Evolutionary conservation across 2,888 invertebrate species (phyloP), one percentile per base, ranked within the genome.

Genomic region (Baccha elongata): DNA sequence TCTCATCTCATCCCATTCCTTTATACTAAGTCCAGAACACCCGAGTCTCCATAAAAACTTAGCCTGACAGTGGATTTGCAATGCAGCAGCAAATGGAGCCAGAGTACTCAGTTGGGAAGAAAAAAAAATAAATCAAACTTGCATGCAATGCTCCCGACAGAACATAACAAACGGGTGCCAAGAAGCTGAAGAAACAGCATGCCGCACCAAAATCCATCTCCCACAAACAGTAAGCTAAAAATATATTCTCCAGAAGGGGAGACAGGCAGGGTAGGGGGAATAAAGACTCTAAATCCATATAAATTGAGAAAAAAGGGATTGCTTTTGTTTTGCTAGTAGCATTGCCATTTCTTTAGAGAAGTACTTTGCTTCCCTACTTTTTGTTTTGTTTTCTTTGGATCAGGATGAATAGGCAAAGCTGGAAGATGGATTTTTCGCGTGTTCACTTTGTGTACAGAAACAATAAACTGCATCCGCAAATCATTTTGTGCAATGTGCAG

Each of bases 381-480:
- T 44, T 44, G 26, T 60, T 42, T 23, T 7, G 35, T 53, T 53
- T 21, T 6, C 6, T 7, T 17, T 60, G 60, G 29, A 60, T 26
- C 29, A 26, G 42, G 15, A 42, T 40, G 29, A 29, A 60, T 60
- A 44, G 60, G 29, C 29, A 0, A 32, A 60, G 29, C 40, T 44
- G 60, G 15, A 23, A 71, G 62, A 72, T 78, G 65, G 52, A 52
- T 65, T 71, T 80, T 80, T 80, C 75, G 78, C 72, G 78, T 78
- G 78, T 40, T 46, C 58, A 37, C 55, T 60, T 46, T 65, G 75
- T 67, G 48, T 71, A 65, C 67, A 68, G 78, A 78, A 83, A 83
- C 83, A 78, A 83, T 83, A 78, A 83, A 73, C 78, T 73, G 83
- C 64, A 78, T 78, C 78, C 78, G 83, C 62, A 79, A 73, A 67